A percentile compares a stretch with the other conserved stretches of the same genome.
phyloP scores from a whole-genome alignment of 2,113 vertebrate species.

The Etheostoma spectabile region DNA sequence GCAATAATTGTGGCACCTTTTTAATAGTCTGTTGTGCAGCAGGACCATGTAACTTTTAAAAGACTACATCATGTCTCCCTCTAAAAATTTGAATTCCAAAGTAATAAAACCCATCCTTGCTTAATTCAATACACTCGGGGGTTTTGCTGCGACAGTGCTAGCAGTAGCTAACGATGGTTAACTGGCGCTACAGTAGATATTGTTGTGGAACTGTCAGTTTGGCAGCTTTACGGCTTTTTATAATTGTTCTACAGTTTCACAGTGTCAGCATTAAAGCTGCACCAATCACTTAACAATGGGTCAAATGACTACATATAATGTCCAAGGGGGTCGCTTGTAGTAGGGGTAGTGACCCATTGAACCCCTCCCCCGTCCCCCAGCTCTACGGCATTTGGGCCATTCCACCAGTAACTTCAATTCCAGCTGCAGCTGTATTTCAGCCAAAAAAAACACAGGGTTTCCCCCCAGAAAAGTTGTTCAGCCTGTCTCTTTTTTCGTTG shows the following conservation, averaged over 20 bases:
- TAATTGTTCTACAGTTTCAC: not conserved
- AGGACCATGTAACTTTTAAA: not conserved
- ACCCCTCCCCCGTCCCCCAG: too few relatives aligned
- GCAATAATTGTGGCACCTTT: slow-evolving; percentile 42
- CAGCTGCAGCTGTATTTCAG: too few relatives aligned
- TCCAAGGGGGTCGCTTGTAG: not conserved
- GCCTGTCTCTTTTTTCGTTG: too few relatives aligned
- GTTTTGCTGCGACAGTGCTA: not conserved
- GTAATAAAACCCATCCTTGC: not conserved
- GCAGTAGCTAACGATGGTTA: not conserved
- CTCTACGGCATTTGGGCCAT: too few relatives aligned
- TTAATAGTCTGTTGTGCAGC: slow-evolving; percentile 9
- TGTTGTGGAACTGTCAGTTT: not conserved
- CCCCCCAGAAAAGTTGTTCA: too few relatives aligned
- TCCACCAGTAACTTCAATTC: too few relatives aligned
- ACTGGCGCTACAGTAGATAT: not conserved
- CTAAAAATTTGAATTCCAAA: not conserved
- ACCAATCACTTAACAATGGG: not conserved
- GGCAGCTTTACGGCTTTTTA: not conserved
- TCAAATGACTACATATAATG: not conserved
- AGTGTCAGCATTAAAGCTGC: not conserved
- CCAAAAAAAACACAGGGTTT: too few relatives aligned
- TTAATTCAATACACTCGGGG: not conserved
- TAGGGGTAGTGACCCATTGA: too few relatives aligned
- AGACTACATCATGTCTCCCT: not conserved